A percentile compares a stretch with the other conserved stretches of the same genome.
phyloP scores from a whole-genome alignment of 2,113 vertebrate genomes.

The Sturnus vulgaris region DNA sequence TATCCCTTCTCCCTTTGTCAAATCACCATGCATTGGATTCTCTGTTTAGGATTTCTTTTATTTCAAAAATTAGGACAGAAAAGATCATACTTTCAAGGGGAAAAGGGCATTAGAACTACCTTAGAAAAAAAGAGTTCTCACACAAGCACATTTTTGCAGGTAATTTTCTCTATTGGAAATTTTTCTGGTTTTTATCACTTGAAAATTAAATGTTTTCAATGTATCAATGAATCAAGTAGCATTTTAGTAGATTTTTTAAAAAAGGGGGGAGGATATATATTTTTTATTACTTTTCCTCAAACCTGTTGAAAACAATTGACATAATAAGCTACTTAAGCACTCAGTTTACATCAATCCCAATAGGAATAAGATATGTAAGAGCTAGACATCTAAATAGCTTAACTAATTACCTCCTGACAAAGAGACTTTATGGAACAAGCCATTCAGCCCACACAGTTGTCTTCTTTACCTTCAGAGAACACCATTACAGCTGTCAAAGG shows the following conservation, averaged over 20 bases:
- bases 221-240: not conserved
- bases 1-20: not conserved
- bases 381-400: not conserved
- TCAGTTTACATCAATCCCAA: not conserved
- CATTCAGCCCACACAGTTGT: not conserved
- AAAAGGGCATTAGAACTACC: not conserved
- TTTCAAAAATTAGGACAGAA: not conserved
- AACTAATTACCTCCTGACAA: slow-evolving; percentile 25
- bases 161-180: not conserved
- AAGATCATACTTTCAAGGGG: not conserved
- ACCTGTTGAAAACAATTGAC: not conserved
- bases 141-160: not conserved
- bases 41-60: not conserved
- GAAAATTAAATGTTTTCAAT: not conserved
- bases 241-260: not conserved
- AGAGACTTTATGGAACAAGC: not conserved
- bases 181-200: not conserved
- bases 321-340: not conserved
- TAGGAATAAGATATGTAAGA: not conserved
- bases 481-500: not conserved
- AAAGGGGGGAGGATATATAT: rapidly evolving
- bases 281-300: not conserved
- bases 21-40: not conserved
- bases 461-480: not conserved
- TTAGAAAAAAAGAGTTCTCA: not conserved